Evolutionary conservation across 30 jellyfish, hydroid and myxozoan species (phyloP).

Genomic region (Hydractinia echinata): DNA sequence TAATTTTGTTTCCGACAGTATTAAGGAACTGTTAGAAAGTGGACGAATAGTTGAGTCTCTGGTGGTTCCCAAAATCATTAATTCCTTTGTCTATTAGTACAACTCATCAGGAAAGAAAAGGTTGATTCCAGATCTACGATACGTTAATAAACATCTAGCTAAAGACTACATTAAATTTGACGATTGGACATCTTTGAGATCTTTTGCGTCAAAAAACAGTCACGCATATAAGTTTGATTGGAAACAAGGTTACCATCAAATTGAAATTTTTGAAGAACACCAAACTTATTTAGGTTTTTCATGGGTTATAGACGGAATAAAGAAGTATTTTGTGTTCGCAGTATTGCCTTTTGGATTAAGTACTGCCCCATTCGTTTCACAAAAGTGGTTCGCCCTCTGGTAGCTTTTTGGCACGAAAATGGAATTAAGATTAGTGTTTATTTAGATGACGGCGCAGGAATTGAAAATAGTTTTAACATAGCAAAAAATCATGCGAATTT

Average conservation of each 20-base stretch:
- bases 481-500: not conserved
- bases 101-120: too few relatives aligned
- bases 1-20: too few relatives aligned
- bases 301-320: slow-evolving; percentile 15
- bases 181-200: not conserved
- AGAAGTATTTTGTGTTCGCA: slow-evolving; percentile 24
- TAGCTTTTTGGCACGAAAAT: slow-evolving; percentile 12
- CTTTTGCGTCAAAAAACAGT: not conserved
- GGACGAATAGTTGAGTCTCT: not conserved
- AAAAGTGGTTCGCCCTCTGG: slow-evolving; percentile 26
- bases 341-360: slow-evolving; percentile 29
- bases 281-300: slow-evolving; percentile 27
- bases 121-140: slow-evolving; percentile 12
- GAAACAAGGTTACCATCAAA: slow-evolving; percentile 20
- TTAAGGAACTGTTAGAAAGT: not conserved
- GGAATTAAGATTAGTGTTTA: slow-evolving; percentile 17
- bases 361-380: slow-evolving; percentile 37
- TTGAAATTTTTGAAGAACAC: slow-evolving; percentile 22
- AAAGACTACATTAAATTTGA: slow-evolving; percentile 8
- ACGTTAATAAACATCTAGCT: not conserved
- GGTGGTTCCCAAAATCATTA: not conserved
- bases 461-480: not conserved
- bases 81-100: too few relatives aligned
- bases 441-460: slow-evolving; percentile 36
- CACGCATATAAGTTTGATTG: not conserved